Base-by-base conservation (phyloP, 1,140 invertebrate genomes). In the Papilio helenus region DNA sequence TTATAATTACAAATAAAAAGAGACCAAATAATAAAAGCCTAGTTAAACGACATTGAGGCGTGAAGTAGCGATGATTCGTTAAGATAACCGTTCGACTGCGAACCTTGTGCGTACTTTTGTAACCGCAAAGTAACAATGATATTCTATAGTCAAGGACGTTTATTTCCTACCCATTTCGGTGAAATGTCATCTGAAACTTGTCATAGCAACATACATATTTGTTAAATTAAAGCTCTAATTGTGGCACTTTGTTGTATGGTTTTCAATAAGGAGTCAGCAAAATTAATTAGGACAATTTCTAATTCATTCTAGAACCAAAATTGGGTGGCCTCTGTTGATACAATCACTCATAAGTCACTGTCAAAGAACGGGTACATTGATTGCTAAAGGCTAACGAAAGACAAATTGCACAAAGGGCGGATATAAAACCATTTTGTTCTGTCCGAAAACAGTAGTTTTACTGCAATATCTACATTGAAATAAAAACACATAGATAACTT, bases 251-350 rank as follows among this genome's bases (percentile, higher is more conserved):
- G 44, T 16, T 46, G 44, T 46, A 5, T 16, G 44, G 14, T 46
- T 46, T 46, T 46, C 10, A 46, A 46, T 3, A 46, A 46, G 10
- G 2, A 12, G 14, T 39, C 5, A 39, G 34, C 34, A 39, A 39
- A 39, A 8, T 39, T 39, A 92, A 88, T 83, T 88, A 84, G 90
- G 87, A 84, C 90, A 92, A 87, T 90, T 92, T 90, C 88, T 90
- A 90, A 90, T 90, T 83, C 87, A 90, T 88, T 90, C 85, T 85
- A 83, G 79, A 86, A 72, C 79, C 79, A 83, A 87, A 85, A 88
- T 85, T 86, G 81, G 76, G 79, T 79, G 78, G 42, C 76, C 42
- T 46, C 29, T 72, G 61, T 85, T 88, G 79, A 86, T 81, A 58
- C 65, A 55, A 76, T 29, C 76, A 65, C 71, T 23, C 18, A 34